Base-by-base conservation (phyloP, 2,797 vertebrate genomes). In the Craterocephalus amniculus region DNA sequence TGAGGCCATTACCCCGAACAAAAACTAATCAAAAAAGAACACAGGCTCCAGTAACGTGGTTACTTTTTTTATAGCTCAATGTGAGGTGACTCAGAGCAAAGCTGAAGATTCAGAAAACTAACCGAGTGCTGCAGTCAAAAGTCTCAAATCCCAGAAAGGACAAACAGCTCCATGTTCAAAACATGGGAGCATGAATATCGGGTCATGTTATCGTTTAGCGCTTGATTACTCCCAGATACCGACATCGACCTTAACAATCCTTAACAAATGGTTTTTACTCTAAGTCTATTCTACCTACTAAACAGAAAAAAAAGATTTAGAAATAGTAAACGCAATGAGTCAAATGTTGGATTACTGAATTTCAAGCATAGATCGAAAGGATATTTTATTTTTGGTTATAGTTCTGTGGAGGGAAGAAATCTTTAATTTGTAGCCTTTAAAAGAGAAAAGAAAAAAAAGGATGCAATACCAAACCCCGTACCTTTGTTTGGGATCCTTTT, bases 401-500 rank as follows among this genome's bases (percentile, higher is more conserved):
- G 7, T 34, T 34, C 7, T 34, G 6, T 31, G 29, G 29, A 31
- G 32, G 32, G 10, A 10, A 34, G 32, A 34, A 6, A 31, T 31
- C 2, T 31, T 31, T 31, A 31, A 31, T 4, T 31, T 4, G 4
- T 6, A 31, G 29, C 6, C 29, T 31, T 31, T 34, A 3, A 34
- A 10, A 34, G 4, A 34, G 32, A 34, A 34, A 10, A 34, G 32
- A 5, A 5, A 38, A 38, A 16, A 38, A 7, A 43, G 6, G 38
- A 34, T 8, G 13, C 8, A n/a, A 40, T n/a, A 18, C 24, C 4
- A 27, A 14, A 16, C 1, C 10, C 40, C 32, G 6, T 13, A 73
- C 97, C 97, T 94, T 84, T 96, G 96, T 80, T 99, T 99, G 55
- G 97, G 97, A 74, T 99, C 97, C 81, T 98, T 99, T 78, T 96